These are phyloP conservation scores for Hirtodrosophila confusa DNA, from an alignment of 2,888 invertebrate species.

Conservation along the genomic window DNA sequence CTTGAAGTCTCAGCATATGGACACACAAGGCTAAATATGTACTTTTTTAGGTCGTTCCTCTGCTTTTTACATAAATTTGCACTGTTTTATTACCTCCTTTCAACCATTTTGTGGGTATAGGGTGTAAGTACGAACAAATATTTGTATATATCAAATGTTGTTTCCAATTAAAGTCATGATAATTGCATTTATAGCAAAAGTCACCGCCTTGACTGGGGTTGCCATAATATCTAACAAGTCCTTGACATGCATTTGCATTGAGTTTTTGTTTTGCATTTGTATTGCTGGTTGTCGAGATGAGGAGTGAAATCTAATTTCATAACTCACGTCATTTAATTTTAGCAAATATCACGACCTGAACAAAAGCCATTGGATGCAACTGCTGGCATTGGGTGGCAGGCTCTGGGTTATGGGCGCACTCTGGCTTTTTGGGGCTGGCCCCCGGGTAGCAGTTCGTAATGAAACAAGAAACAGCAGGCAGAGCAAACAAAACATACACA, in stretches of 20 bases:
- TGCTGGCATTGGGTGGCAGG: conserved; percentile 60
- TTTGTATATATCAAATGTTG: conserved; percentile 2
- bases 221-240: neutral
- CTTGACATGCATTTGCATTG: conserved; percentile 37
- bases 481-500: conserved; percentile 28
- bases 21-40: no score
- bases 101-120: no score
- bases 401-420: conserved; percentile 25
- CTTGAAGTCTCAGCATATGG: no score
- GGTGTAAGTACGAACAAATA: no score
- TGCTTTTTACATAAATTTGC: no score
- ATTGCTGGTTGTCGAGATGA: conserved; percentile 1
- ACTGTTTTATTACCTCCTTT: no score
- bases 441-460: conserved; percentile 47
- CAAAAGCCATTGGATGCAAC: conserved; percentile 82
- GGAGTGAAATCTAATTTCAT: conserved; percentile 71
- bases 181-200: neutral
- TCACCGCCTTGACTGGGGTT: neutral
- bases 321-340: conserved; percentile 82
- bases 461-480: conserved; percentile 69
- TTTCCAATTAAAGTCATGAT: conserved; percentile 3
- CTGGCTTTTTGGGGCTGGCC: conserved; percentile 14
- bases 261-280: neutral
- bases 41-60: no score
- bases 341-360: conserved; percentile 82